Evolutionary conservation across 1,140 invertebrate species (phyloP).

Genomic region (Sycobia sp.): DNA sequence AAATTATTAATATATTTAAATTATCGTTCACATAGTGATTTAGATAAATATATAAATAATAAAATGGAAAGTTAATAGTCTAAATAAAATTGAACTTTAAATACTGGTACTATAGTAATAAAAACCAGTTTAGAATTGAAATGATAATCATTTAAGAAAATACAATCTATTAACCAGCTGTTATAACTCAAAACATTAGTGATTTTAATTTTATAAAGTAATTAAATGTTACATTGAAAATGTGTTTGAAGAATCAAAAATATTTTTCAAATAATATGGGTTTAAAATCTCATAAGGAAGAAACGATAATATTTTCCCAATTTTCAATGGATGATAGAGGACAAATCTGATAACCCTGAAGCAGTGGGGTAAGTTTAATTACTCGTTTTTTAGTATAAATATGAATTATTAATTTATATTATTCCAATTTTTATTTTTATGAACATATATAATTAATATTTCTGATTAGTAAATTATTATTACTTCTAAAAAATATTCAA

Average conservation of each 20-base stretch:
- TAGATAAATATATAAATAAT: conserved; percentile 12
- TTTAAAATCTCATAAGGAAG: conserved; percentile 36
- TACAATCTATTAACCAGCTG: conserved; percentile 1
- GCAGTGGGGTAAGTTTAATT: conserved; percentile 45
- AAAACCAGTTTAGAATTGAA: background rate
- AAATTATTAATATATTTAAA: conserved; percentile 9
- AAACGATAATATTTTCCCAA: conserved; percentile 34
- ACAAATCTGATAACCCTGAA: conserved; percentile 56
- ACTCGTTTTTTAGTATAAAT: background rate
- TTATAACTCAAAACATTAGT: conserved; percentile 8
- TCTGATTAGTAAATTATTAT: background rate
- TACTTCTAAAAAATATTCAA: background rate
- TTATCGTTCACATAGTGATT: conserved; percentile 1
- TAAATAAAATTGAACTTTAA: conserved; percentile 3
- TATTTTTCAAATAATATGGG: conserved; percentile 31
- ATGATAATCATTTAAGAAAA: conserved; percentile 12
- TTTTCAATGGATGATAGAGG: conserved; percentile 55
- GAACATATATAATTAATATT: conserved; percentile 18
- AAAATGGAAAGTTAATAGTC: conserved; percentile 3
- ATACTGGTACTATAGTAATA: background rate
- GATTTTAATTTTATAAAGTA: conserved; percentile 20
- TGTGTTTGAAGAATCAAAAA: conserved; percentile 17
- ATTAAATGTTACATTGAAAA: conserved; percentile 16
- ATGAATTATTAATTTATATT: conserved; percentile 1
- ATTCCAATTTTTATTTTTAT: too few species aligned